Conservation (phyloP, 2,888 invertebrate species). For the Dioctria linearis region DNA sequence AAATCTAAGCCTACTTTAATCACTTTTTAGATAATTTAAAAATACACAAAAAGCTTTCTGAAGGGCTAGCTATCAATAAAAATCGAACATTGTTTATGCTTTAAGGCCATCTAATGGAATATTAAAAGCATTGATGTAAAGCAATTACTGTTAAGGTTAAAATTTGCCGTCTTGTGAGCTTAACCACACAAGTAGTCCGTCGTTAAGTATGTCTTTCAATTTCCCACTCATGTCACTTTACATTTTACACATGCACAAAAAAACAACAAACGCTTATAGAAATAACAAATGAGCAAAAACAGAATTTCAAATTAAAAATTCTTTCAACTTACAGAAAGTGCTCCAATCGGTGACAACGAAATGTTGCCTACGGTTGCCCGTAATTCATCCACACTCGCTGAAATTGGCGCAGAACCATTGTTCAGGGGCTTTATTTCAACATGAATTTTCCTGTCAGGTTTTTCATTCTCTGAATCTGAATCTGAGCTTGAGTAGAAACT, state of each 20-base stretch:
- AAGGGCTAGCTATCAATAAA: too few species aligned
- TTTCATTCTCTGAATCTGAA: constrained; percentile 90
- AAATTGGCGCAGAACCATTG: constrained; percentile 90
- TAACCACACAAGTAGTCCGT: too few species aligned
- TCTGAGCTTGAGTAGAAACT: constrained; percentile 93
- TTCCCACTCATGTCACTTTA: too few species aligned
- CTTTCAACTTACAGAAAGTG: constrained; percentile 72
- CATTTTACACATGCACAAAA: neutral
- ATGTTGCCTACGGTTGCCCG: constrained; percentile 93
- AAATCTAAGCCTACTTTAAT: too few species aligned
- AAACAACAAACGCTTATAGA: neutral
- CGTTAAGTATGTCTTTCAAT: neutral
- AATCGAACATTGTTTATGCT: too few species aligned
- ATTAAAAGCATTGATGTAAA: too few species aligned
- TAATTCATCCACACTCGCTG: constrained; percentile 96
- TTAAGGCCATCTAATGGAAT: too few species aligned
- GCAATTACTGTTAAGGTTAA: too few species aligned
- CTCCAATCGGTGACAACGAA: constrained; percentile 84
- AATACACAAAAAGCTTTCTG: too few species aligned
- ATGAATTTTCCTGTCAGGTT: constrained; percentile 89
- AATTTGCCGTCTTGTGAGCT: too few species aligned
- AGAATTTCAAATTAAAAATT: neutral
- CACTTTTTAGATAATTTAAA: too few species aligned
- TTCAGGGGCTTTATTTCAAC: constrained; percentile 96
- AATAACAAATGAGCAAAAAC: neutral